Conservation (phyloP, 2,888 invertebrate species). For the Hypolimnas misippus region DNA sequence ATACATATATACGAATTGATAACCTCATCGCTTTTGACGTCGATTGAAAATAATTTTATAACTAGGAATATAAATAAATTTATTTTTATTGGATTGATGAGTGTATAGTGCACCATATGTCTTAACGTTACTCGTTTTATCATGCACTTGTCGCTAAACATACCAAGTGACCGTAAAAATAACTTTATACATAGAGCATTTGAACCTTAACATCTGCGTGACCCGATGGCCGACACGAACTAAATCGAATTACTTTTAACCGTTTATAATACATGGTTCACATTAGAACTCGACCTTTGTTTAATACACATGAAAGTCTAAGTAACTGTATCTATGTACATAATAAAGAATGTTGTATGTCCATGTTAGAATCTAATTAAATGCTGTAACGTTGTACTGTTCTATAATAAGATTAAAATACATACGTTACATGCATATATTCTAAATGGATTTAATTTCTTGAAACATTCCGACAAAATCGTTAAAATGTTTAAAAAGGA, state of each 20-base stretch:
- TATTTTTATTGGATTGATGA: too few species aligned
- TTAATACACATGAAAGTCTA: not conserved
- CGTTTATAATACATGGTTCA: not conserved
- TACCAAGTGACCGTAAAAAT: not conserved
- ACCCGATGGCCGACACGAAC: not conserved
- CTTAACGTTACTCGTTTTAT: too few species aligned
- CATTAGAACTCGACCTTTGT: not conserved
- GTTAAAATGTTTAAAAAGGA: not conserved
- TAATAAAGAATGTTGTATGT: slow-evolving; percentile 1
- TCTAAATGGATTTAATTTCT: not conserved
- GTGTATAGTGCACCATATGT: too few species aligned
- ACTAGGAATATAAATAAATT: too few species aligned
- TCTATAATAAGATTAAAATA: not conserved
- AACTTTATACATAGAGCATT: not conserved
- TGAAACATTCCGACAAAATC: slow-evolving; percentile 1
- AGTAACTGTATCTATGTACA: not conserved
- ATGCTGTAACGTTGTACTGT: not conserved
- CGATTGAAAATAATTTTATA: too few species aligned
- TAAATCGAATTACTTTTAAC: not conserved
- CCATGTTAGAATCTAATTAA: not conserved
- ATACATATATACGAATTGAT: too few species aligned
- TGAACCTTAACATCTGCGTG: not conserved
- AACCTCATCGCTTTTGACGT: too few species aligned
- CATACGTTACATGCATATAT: too few species aligned
- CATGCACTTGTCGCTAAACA: too few species aligned